Conservation (phyloP, 2,113 vertebrate species). For the Leptobrachium ailaonicum region DNA sequence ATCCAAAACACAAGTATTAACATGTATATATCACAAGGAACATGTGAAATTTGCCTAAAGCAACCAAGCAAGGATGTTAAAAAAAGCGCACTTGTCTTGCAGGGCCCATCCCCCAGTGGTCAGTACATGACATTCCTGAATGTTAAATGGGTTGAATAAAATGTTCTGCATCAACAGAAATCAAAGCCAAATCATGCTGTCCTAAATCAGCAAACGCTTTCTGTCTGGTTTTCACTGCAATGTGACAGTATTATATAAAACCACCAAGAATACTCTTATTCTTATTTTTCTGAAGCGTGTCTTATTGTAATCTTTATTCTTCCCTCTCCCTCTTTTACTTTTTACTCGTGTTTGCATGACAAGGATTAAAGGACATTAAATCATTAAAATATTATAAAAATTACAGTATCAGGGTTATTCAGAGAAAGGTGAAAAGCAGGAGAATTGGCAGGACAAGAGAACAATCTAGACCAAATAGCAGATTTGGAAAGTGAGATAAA, state of each 20-base stretch:
- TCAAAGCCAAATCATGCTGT: slow-evolving; percentile 15
- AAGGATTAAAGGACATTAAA: no score
- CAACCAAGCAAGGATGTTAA: background rate
- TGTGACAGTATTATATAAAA: slow-evolving; percentile 3
- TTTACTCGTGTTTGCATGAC: no score
- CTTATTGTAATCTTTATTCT: slow-evolving; percentile 1
- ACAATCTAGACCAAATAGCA: no score
- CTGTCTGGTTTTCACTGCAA: background rate
- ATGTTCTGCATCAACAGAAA: slow-evolving; percentile 39
- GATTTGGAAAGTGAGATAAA: no score
- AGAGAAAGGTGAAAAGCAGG: no score
- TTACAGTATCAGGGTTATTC: no score
- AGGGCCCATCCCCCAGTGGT: background rate
- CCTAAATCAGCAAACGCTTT: slow-evolving; percentile 10
- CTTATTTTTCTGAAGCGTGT: background rate
- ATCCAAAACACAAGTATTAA: no score
- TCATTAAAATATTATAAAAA: no score
- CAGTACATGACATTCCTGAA: slow-evolving; percentile 3
- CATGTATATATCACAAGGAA: no score
- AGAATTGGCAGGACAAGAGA: no score
- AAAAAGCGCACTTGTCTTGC: background rate
- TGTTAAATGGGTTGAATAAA: slow-evolving; percentile 5
- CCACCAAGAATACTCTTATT: background rate
- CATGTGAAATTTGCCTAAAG: no score
- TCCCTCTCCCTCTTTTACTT: no score